phyloP scores from a whole-genome alignment of 2,888 invertebrate genomes.

The Scaptomyza tumidula region DNA sequence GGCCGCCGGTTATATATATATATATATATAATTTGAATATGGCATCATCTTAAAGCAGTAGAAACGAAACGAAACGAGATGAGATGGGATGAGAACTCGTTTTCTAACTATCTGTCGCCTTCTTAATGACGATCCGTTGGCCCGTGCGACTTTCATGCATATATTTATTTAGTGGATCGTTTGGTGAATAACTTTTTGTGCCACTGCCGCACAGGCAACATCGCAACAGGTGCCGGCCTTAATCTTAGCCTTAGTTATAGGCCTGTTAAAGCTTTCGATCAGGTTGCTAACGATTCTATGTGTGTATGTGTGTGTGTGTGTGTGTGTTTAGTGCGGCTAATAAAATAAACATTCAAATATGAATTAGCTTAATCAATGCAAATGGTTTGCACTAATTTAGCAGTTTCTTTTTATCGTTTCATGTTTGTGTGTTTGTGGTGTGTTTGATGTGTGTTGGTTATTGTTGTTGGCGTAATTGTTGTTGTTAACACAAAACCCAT shows the following conservation, averaged over 20 bases:
- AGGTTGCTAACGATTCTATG: constrained; percentile 21
- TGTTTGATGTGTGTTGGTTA: background rate
- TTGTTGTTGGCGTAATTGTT: background rate
- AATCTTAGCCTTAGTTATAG: constrained; percentile 1
- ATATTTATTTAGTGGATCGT: constrained; percentile 53
- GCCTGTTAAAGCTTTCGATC: constrained; percentile 18
- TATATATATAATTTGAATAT: constrained; percentile 34
- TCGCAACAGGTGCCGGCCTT: constrained; percentile 60
- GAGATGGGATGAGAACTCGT: constrained; percentile 48
- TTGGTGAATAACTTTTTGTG: constrained; percentile 46
- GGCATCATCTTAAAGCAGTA: constrained; percentile 29
- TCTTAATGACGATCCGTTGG: constrained; percentile 51
- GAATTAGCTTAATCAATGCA: constrained; percentile 73
- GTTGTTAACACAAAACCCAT: background rate
- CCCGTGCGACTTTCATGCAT: constrained; percentile 68
- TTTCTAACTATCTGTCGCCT: constrained; percentile 55
- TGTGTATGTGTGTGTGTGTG: constrained; percentile 7
- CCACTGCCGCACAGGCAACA: constrained; percentile 38
- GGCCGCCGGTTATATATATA: constrained; percentile 28
- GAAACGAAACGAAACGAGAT: constrained; percentile 4
- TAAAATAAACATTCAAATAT: constrained; percentile 61
- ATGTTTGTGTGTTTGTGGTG: constrained; percentile 17
- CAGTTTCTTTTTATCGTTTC: constrained; percentile 45
- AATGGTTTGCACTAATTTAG: constrained; percentile 76
- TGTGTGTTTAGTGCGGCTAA: constrained; percentile 37